phyloP scores from a whole-genome alignment of 2,113 vertebrate species.

The Choloepus hoffmanni region DNA sequence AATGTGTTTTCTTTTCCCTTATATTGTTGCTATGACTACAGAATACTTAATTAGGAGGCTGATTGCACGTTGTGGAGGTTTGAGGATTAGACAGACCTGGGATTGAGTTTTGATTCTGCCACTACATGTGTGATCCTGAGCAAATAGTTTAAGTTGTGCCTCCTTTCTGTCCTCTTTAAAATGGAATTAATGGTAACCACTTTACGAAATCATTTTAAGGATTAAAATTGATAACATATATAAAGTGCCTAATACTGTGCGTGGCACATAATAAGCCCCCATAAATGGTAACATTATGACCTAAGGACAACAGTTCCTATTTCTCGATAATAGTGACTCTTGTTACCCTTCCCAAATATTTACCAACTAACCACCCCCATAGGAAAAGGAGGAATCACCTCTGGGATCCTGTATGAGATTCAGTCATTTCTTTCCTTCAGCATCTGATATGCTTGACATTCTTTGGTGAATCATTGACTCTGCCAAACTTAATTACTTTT shows the following conservation, averaged over 20 bases:
- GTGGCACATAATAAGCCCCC: neutral
- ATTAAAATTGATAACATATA: slow-evolving; percentile 39
- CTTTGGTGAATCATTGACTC: slow-evolving; percentile 46
- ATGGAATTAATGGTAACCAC: neutral
- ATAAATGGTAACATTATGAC: slow-evolving; percentile 43
- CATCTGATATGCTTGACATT: neutral
- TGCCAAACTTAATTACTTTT: slow-evolving; percentile 33
- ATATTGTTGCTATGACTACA: slow-evolving; percentile 30
- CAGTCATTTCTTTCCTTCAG: neutral
- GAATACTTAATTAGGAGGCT: neutral
- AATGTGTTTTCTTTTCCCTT: slow-evolving; percentile 6
- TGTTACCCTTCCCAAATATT: neutral
- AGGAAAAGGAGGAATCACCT: neutral
- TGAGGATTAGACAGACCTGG: neutral
- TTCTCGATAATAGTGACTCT: neutral
- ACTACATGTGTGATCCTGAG: slow-evolving; percentile 28
- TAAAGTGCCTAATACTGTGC: neutral
- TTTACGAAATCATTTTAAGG: neutral
- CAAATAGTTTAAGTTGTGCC: neutral
- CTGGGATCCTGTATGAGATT: neutral
- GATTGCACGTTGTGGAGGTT: neutral
- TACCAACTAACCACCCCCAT: neutral
- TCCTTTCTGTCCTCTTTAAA: slow-evolving; percentile 50
- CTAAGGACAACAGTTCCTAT: slow-evolving; percentile 21
- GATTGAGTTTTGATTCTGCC: slow-evolving; percentile 47